These are phyloP conservation scores for Seriola rivoliana DNA, from an alignment of 2,113 vertebrate genomes.

Conservation along the genomic window DNA sequence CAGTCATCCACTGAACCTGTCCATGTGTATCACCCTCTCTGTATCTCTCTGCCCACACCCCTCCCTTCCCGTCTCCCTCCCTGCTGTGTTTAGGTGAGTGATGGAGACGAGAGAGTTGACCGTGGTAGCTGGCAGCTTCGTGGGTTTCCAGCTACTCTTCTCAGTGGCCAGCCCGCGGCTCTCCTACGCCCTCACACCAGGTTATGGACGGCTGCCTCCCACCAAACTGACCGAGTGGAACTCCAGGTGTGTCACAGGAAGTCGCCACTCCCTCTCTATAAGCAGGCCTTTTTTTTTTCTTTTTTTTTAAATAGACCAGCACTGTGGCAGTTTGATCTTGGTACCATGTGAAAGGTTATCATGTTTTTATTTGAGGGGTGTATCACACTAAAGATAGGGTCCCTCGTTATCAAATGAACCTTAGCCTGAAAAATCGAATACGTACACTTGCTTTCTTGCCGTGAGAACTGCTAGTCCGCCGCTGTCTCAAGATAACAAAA, in stretches of 20 bases:
- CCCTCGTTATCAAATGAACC: conserved; percentile 5
- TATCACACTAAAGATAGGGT: background rate
- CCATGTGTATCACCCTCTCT: conserved; percentile 48
- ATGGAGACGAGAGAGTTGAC: conserved; percentile 87
- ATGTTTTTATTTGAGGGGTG: background rate
- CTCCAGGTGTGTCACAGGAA: conserved; percentile 83
- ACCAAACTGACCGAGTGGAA: conserved; percentile 87
- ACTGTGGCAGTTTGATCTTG: background rate
- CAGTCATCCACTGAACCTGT: conserved; percentile 59
- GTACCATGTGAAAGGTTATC: background rate
- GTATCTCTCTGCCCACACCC: background rate
- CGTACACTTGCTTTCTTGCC: background rate
- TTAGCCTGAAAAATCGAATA: background rate
- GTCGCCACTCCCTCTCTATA: background rate
- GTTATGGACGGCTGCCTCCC: conserved; percentile 75
- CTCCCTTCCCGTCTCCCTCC: conserved; percentile 8
- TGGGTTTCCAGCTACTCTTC: conserved; percentile 85
- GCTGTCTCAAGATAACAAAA: background rate
- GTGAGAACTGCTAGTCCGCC: background rate
- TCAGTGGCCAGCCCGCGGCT: conserved; percentile 79
- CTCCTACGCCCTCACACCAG: conserved; percentile 74
- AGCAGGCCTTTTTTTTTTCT: background rate
- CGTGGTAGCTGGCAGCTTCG: conserved; percentile 85
- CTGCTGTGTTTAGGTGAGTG: conserved; percentile 79
- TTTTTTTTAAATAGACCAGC: background rate